Base-by-base conservation (phyloP, 1,140 invertebrate species). In the Zaprionus africanus region DNA sequence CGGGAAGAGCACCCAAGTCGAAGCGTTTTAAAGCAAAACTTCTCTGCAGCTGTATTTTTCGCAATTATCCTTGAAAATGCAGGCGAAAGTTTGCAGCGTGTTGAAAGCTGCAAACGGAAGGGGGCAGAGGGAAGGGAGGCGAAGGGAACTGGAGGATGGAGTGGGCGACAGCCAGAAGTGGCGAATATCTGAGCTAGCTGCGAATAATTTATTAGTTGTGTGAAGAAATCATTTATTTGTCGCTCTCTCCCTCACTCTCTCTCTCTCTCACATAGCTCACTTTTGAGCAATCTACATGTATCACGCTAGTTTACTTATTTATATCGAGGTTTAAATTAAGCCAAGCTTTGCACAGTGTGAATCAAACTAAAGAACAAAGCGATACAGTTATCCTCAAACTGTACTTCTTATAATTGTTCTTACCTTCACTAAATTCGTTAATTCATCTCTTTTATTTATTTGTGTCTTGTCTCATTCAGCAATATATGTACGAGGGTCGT, bases 191-290 rank as follows among this genome's bases (percentile, higher is more conserved):
- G 66, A 64, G 64, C 41, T 46, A 57, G 62, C 84, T 87, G 81
- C 81, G 69, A 84, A 88, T 88, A 88, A 88, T 88, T 88, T 90
- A 88, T 88, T 88, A 88, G 84, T 82, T 88, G 84, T 76, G 78
- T 88, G 79, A 81, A 88, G 58, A 90, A 90, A 88, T 84, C 88
- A 90, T 90, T 88, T 88, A 90, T 90, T 79, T 84, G 46, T 63
- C 58, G 64, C 41, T 81, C n/a, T 28, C 57, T 51, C 51, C 49
- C 73, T 68, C 64, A 43, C 24, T 17, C 41, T 17, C n/a, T 43
- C 41, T n/a, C 5, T 17, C 6, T 46, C 1, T 43, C n/a, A 19
- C n/a, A 11, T 3, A 34, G 9, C 31, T 34, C 31, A 34, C 2
- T 11, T 9, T 11, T 34, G 9, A 11, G 9, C 11, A 11, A 9